A percentile compares a stretch with the other conserved stretches of the same genome.
Conservation (phyloP, 2,113 vertebrate species). For the Poeciliopsis retropinna region DNA sequence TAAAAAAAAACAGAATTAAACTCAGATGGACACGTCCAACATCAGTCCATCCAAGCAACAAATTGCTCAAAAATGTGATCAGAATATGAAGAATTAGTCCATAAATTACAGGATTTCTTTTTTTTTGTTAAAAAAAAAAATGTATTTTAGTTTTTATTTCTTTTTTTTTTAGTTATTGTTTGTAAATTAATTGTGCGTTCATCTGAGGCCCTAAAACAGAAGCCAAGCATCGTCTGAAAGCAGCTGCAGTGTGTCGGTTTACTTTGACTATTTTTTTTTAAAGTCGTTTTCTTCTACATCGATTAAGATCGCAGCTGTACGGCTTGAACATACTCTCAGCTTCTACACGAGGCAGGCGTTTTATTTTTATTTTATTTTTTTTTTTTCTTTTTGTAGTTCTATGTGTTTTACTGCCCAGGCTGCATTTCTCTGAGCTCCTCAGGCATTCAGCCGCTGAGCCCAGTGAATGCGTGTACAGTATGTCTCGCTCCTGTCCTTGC, state of each 20-base stretch:
- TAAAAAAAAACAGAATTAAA: neutral
- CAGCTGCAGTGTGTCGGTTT: neutral
- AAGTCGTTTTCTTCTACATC: neutral
- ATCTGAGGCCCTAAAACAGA: neutral
- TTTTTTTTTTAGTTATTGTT: too few species aligned
- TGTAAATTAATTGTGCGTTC: neutral
- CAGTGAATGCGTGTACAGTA: slow-evolving; percentile 56
- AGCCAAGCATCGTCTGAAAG: neutral
- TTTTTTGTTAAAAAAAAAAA: too few species aligned
- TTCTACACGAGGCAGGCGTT: neutral
- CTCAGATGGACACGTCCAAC: neutral
- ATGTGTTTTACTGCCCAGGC: slow-evolving; percentile 8
- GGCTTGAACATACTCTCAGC: neutral
- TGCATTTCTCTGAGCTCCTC: slow-evolving; percentile 26
- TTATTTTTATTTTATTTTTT: too few species aligned
- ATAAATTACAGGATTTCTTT: too few species aligned
- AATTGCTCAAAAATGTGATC: neutral
- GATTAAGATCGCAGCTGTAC: neutral
- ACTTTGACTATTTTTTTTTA: neutral
- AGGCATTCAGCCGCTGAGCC: slow-evolving; percentile 50
- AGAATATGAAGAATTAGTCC: too few species aligned
- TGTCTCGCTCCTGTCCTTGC: slow-evolving; percentile 59
- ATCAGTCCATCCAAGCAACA: neutral
- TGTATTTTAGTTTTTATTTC: too few species aligned
- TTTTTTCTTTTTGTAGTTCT: neutral